Conservation (phyloP, 2,797 vertebrate species). For the Arrhamphus sclerolepis region DNA sequence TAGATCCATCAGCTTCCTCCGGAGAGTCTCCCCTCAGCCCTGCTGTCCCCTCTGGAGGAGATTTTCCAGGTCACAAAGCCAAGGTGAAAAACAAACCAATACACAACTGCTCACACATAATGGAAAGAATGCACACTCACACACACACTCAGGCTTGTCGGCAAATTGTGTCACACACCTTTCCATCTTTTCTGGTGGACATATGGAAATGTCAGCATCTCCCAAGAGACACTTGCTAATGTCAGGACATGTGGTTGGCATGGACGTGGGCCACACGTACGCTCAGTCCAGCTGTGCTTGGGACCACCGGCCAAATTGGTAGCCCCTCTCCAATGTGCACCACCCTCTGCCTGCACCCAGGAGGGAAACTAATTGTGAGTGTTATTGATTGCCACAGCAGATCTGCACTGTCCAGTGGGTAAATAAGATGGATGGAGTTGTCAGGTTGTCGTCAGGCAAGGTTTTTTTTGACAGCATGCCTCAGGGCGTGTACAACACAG, state of each 20-base stretch:
- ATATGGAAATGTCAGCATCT: conserved; percentile 76
- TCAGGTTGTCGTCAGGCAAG: conserved; percentile 79
- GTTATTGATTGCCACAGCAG: conserved; percentile 81
- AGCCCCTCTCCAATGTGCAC: conserved; percentile 17
- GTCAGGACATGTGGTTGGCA: conserved; percentile 77
- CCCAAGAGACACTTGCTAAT: conserved; percentile 73
- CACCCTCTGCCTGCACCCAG: conserved; percentile 46
- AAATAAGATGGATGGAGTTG: conserved; percentile 85
- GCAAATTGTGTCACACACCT: conserved; percentile 29
- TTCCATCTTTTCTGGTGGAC: conserved; percentile 49
- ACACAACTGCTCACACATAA: conserved; percentile 32
- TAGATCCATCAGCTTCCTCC: conserved; percentile 69
- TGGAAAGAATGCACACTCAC: conserved; percentile 23
- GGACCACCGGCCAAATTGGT: conserved; percentile 53
- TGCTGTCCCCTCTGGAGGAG: conserved; percentile 55
- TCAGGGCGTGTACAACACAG: conserved; percentile 69
- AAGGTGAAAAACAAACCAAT: conserved; percentile 74
- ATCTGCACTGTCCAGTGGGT: conserved; percentile 76
- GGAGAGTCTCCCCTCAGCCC: conserved; percentile 36
- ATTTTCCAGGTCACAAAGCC: conserved; percentile 74
- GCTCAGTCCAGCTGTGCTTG: conserved; percentile 76
- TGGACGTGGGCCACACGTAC: conserved; percentile 63
- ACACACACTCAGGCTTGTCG: background rate
- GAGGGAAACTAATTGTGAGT: conserved; percentile 82
- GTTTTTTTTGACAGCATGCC: conserved; percentile 75